Conservation (phyloP, 2,888 invertebrate species). For the Temnothorax unifasciatus region DNA sequence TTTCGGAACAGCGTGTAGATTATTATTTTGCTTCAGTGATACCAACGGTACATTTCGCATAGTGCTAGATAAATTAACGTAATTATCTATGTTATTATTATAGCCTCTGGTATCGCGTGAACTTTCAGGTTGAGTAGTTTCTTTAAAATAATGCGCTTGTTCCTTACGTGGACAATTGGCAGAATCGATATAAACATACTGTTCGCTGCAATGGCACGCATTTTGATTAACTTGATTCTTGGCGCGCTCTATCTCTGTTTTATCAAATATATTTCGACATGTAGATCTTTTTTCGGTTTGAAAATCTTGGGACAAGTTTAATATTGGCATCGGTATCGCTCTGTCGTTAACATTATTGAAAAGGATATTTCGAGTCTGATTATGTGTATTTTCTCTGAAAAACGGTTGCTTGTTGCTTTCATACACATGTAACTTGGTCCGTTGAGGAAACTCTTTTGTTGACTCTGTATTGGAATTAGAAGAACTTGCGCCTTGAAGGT, state of each 20-base stretch:
- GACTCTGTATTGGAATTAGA: slow-evolving; percentile 5
- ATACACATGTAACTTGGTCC: not conserved
- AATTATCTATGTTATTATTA: not conserved
- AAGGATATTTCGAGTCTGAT: slow-evolving; percentile 13
- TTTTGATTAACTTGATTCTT: slow-evolving; percentile 9
- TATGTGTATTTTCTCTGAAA: not conserved
- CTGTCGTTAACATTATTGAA: not conserved
- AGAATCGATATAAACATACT: slow-evolving; percentile 16
- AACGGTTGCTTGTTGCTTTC: slow-evolving; percentile 1
- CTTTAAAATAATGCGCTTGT: not conserved
- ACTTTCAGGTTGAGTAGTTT: not conserved
- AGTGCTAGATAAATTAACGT: not conserved
- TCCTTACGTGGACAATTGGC: not conserved
- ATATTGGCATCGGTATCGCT: not conserved
- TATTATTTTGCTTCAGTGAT: not conserved
- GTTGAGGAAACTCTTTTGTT: not conserved
- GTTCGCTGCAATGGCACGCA: not conserved
- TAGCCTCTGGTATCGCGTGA: not conserved
- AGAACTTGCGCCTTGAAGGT: not conserved
- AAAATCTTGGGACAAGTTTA: not conserved
- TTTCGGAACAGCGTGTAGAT: not conserved
- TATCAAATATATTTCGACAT: not conserved
- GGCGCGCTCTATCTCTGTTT: not conserved
- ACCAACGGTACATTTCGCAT: not conserved
- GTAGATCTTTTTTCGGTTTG: slow-evolving; percentile 1